Base-by-base conservation (phyloP, 1,140 invertebrate species). In the Liolophura sinensis region DNA sequence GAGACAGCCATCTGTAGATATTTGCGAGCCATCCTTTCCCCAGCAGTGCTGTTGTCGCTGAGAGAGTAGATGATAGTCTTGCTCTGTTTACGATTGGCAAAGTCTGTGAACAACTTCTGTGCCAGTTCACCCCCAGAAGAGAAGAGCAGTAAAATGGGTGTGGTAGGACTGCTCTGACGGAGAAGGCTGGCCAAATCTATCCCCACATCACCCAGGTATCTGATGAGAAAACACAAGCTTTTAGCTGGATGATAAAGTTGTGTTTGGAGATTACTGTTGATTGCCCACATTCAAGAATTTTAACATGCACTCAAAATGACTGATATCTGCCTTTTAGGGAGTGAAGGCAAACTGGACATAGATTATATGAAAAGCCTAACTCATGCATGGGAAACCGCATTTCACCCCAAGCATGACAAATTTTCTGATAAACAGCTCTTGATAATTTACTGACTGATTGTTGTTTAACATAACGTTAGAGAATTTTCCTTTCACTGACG, bases 121-220 rank as follows among this genome's bases (percentile, higher is more conserved):
- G 78, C 77, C 15, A 70, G 68, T 60, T 82, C 78, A 16, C 72
- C 68, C 65, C 83, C 82, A 51, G 65, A 68, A 20, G 58, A 60
- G 55, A 80, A 82, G 62, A 83, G 60, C 46, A 85, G 65, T 46
- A 84, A 69, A 51, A 85, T 78, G 16, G 82, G 82, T 4, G 74
- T 75, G 18, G 60, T 74, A 0, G 78, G 65, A 16, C 67, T 72
- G 57, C 80, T 82, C 73, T 83, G 80, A 57, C 68, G 60, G 1
- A 79, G 50, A 61, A 81, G 67, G 15, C 69, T 65, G n/a, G 74
- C 68, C 16, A 81, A 64, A 57, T 83, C 82, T 24, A 76, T 57
- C 0, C 72, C 56, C 11, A 79, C 64, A 59, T 81, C 79, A 7
- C 73, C 71, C 67, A 68, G 72, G 65, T 76, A 81, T 65, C 79